Evolutionary conservation across 2,113 vertebrate species (phyloP).

Genomic region (Peromyscus maniculatus): DNA sequence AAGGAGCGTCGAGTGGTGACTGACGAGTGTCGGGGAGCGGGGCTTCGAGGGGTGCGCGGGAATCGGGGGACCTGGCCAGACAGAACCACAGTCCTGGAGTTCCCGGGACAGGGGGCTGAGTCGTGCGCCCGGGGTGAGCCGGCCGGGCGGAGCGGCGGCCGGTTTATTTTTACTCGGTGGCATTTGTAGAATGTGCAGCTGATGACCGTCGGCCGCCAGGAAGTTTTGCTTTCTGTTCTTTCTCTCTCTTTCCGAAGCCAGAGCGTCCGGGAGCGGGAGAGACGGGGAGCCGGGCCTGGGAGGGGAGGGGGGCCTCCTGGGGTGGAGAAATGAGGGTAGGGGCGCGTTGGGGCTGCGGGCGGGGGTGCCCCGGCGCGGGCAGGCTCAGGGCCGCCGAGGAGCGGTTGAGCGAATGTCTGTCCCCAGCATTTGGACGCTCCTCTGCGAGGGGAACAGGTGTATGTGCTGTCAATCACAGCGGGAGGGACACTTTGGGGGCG

Average conservation of each 20-base stretch:
- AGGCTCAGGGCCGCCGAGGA: constrained; percentile 69
- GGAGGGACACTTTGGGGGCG: constrained; percentile 78
- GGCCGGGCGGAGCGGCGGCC: constrained; percentile 81
- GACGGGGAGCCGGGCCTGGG: constrained; percentile 28
- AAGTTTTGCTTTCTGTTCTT: constrained; percentile 85
- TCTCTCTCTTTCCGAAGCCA: constrained; percentile 77
- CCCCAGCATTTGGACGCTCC: constrained; percentile 78
- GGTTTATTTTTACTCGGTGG: constrained; percentile 88
- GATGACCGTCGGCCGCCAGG: constrained; percentile 87
- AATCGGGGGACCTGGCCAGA: not conserved
- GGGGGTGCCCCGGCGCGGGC: not conserved
- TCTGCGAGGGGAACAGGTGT: constrained; percentile 88
- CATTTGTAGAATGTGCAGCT: constrained; percentile 89
- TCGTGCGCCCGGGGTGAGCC: constrained; percentile 60
- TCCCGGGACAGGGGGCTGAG: constrained; percentile 68
- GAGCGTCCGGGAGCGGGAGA: constrained; percentile 55
- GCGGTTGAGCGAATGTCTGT: constrained; percentile 77
- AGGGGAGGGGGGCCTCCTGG: constrained; percentile 52
- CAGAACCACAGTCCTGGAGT: not conserved
- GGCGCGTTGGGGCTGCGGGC: constrained; percentile 29
- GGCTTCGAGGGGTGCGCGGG: constrained; percentile 66
- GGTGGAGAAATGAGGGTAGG: constrained; percentile 39
- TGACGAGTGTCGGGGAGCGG: not conserved
- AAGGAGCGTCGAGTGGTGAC: not conserved
- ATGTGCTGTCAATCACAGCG: constrained; percentile 86